Base-by-base conservation (phyloP, 2,888 invertebrate species). In the Pasiphila rectangulata region DNA sequence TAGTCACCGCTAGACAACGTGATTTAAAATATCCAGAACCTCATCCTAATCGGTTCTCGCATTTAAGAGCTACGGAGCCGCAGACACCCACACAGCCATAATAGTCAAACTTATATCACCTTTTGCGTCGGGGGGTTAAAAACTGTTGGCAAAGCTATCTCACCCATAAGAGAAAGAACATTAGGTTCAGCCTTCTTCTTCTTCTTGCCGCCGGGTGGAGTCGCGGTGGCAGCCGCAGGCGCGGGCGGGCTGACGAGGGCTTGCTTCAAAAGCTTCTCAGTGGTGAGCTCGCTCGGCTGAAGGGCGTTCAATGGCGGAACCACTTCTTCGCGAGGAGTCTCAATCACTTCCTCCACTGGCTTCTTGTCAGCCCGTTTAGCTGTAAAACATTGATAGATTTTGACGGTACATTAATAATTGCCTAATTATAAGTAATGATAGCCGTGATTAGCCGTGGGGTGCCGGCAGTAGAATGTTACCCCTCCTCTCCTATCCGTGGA, bases 271-370 rank as follows among this genome's bases (percentile, higher is more conserved):
- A 87, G 64, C 59, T 85, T 89, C 35, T 86, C 85, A 0, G 83
- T 89, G 29, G 87, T 88, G 20, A 88, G 71, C 60, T 85, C 85
- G 54, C 75, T 83, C 2, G 87, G 83, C 63, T 84, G 87, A 13
- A 83, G 83, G 10, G 69, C 68, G 56, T 83, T 83, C 54, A 85
- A 58, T 0, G 87, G 83, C 0, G 80, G 81, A 1, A 87, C 77
- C 17, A 81, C 68, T 54, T 85, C 83, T 38, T 84, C 84, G 0
- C 65, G 69, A 0, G 53, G 52, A 0, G 43, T 46, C n/a, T 72
- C 68, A 0, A 50, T 49, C 0, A 54, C 56, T 17, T 76, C 83
- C 39, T 72, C 75, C 0, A 51, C 44, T 1, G 56, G 47, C 17
- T 50, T 56, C 24, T 84, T 88, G 40, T 86, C 86, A 0, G 50